Evolutionary conservation across 2,797 vertebrate genomes (phyloP).

Genomic region (Heliangelus exortis): DNA sequence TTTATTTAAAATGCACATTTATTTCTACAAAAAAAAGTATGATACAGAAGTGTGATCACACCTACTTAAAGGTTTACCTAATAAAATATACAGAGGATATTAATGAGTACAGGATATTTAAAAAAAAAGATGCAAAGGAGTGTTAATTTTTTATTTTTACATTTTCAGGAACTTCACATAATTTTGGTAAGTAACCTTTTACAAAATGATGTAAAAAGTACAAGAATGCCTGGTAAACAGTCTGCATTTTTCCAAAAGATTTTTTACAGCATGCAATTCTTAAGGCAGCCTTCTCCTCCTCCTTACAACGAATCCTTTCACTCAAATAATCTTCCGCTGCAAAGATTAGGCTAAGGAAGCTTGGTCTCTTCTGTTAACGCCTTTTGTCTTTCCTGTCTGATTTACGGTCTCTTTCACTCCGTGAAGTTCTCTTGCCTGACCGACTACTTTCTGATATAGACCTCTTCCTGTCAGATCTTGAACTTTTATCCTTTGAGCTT

Average conservation of each 20-base stretch:
- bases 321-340: slow-evolving; percentile 82
- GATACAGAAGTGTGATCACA: slow-evolving; percentile 76
- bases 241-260: slow-evolving; percentile 82
- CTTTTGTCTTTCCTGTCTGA: slow-evolving; percentile 98
- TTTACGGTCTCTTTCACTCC: slow-evolving; percentile 94
- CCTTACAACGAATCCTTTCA: slow-evolving; percentile 80
- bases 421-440: slow-evolving; percentile 88
- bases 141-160: slow-evolving; percentile 83
- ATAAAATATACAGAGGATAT: slow-evolving; percentile 83
- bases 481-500: slow-evolving; percentile 87
- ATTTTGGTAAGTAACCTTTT: slow-evolving; percentile 82
- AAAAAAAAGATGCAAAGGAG: slow-evolving; percentile 81
- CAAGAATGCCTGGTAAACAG: slow-evolving; percentile 82
- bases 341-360: slow-evolving; percentile 80
- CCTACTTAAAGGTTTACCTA: slow-evolving; percentile 76
- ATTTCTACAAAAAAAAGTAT: slow-evolving; percentile 81
- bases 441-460: slow-evolving; percentile 86
- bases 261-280: slow-evolving; percentile 84
- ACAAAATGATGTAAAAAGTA: slow-evolving; percentile 86
- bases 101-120: slow-evolving; percentile 77
- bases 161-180: slow-evolving; percentile 81
- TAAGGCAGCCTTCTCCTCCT: slow-evolving; percentile 84
- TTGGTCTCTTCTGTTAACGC: slow-evolving; percentile 86
- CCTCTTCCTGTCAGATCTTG: slow-evolving; percentile 85
- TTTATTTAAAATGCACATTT: slow-evolving; percentile 82